Evolutionary conservation across 2,797 vertebrate genomes (phyloP), one percentile per base, ranked within the genome.

Genomic region (Microhierax caerulescens): DNA sequence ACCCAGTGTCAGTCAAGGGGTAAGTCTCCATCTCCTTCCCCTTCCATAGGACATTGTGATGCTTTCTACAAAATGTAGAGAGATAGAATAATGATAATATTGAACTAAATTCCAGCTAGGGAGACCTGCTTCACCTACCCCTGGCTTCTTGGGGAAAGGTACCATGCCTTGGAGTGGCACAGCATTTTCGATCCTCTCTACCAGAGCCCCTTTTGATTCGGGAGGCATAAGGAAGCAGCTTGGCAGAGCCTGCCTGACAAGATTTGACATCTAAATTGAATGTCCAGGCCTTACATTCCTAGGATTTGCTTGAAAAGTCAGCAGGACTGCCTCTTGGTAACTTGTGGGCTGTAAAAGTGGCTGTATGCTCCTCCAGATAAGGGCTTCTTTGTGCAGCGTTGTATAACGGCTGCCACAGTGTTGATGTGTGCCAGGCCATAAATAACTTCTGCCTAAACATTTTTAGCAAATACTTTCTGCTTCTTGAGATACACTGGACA

Each of bases 391-490:
- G 97, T 95, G 96, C 28, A 0, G 21, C 1, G 5, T 89, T 93
- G 95, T 68, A 80, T 64, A 92, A 93, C 10, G 28, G 80, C 93
- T 95, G 77, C 75, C 91, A 64, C 41, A 9, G 63, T 92, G 53
- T 34, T 88, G 80, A 95, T 89, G 95, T 80, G 73, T 95, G 61
- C 88, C 92, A 86, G 64, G 59, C 64, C 90, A 83, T 86, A 96
- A 95, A 95, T 94, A 97, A 73, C 56, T 95, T 77, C 83, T 64
- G 59, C 92, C 54, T 23, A 90, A 96, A 78, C 95, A 94, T 95
- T 90, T 97, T 96, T 96, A 97, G 82, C 63, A 79, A 94, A 63
- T 95, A 63, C 75, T 95, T 97, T 97, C 76, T 15, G 18, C 79
- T 91, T 93, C 86, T 94, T 85, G 78, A 97, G 91, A 96, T 85